Percentiles rank a stretch among this genome's conserved stretches.
Conservation (phyloP, 2,888 invertebrate species). For the Conops quadrifasciatus region DNA sequence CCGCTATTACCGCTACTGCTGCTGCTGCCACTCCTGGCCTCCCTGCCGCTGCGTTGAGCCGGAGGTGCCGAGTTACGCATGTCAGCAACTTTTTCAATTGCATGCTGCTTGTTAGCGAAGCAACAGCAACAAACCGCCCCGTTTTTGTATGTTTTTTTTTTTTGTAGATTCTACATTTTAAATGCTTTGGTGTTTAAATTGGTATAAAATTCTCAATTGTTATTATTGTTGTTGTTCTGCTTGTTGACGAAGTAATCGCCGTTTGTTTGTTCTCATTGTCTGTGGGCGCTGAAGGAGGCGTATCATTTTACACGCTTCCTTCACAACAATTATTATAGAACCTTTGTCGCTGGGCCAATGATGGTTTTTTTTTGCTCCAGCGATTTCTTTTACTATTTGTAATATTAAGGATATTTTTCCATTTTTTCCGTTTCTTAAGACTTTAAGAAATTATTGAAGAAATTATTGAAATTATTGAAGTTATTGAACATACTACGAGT, state of each 20-base stretch:
- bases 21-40: not conserved
- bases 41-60: constrained; percentile 38
- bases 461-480: too few relatives aligned
- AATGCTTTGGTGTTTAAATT: constrained; percentile 12
- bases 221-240: not conserved
- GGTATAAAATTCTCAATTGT: constrained; percentile 5
- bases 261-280: constrained; percentile 15
- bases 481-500: too few relatives aligned
- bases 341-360: too few relatives aligned
- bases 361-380: too few relatives aligned
- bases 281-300: constrained; percentile 29
- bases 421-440: too few relatives aligned
- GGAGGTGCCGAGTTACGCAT: constrained; percentile 49
- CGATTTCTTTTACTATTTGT: too few relatives aligned
- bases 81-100: constrained; percentile 63
- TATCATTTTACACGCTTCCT: constrained; percentile 30
- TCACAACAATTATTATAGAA: not conserved
- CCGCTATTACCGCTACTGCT: too few relatives aligned
- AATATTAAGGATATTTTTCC: too few relatives aligned
- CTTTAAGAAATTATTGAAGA: too few relatives aligned
- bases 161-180: not conserved
- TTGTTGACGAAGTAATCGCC: not conserved
- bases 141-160: constrained; percentile 7
- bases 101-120: constrained; percentile 43
- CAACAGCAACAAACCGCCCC: constrained; percentile 61